Conservation (phyloP, 2,113 vertebrate genomes). For the Nibea coibor region DNA sequence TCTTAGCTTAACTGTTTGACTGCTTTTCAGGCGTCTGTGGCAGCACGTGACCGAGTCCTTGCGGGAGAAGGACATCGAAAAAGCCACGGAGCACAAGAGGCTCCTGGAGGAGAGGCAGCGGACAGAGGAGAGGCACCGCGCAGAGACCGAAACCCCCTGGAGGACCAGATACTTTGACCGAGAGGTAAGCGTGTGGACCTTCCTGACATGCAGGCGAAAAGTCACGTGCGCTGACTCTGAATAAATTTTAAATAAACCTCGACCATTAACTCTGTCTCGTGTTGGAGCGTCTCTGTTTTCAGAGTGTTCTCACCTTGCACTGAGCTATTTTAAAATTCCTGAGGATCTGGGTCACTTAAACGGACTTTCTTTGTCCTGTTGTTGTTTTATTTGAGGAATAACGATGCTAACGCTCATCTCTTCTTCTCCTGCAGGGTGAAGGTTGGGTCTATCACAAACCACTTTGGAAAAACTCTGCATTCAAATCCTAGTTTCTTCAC, state of each 20-base stretch:
- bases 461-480: slow-evolving; percentile 89
- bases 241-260: slow-evolving; percentile 13
- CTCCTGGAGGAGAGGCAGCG: slow-evolving; percentile 93
- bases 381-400: not conserved
- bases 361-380: not conserved
- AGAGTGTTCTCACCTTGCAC: slow-evolving; percentile 7
- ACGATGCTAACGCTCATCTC: not conserved
- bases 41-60: slow-evolving; percentile 92
- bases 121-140: slow-evolving; percentile 91
- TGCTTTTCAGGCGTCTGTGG: slow-evolving; percentile 88
- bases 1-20: not conserved
- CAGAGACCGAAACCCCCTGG: slow-evolving; percentile 91
- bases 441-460: slow-evolving; percentile 95
- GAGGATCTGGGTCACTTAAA: not conserved
- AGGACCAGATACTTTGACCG: slow-evolving; percentile 92
- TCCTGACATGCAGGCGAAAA: not conserved
- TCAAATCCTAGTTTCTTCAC: slow-evolving; percentile 70
- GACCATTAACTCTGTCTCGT: not conserved
- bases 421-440: slow-evolving; percentile 87
- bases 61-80: slow-evolving; percentile 92
- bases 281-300: slow-evolving; percentile 1
- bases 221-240: not conserved
- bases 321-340: not conserved
- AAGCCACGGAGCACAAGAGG: slow-evolving; percentile 95
- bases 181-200: slow-evolving; percentile 82